phyloP scores from a whole-genome alignment of 2,797 vertebrate species.

The Propithecus perrieri region DNA sequence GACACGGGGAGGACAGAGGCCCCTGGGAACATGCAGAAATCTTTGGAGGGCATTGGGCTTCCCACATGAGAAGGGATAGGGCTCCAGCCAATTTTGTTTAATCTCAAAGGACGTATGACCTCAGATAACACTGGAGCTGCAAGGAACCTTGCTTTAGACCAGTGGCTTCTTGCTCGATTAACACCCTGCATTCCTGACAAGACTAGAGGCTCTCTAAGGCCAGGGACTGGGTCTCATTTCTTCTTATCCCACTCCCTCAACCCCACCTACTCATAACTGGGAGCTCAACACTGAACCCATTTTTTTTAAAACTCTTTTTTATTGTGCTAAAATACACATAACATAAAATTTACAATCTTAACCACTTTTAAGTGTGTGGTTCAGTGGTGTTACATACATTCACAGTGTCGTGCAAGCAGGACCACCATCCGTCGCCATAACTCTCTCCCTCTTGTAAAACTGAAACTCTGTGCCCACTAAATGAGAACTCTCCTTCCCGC shows the following conservation, averaged over 20 bases:
- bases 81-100: neutral
- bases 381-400: neutral
- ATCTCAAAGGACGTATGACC: neutral
- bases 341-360: neutral
- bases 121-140: neutral
- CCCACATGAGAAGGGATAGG: neutral
- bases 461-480: neutral
- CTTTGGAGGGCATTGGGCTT: neutral
- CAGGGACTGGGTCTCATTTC: neutral
- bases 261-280: neutral
- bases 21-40: neutral
- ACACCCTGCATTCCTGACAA: neutral
- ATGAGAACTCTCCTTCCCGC: too few relatives aligned
- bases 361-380: neutral
- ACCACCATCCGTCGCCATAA: neutral
- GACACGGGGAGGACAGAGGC: neutral
- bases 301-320: neutral
- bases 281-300: neutral
- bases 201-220: neutral
- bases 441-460: neutral
- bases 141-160: neutral
- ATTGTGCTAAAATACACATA: neutral
- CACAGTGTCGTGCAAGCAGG: accelerated
- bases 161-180: neutral
- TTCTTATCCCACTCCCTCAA: neutral